phyloP scores from a whole-genome alignment of 2,113 vertebrate genomes.

The Danionella cerebrum region DNA sequence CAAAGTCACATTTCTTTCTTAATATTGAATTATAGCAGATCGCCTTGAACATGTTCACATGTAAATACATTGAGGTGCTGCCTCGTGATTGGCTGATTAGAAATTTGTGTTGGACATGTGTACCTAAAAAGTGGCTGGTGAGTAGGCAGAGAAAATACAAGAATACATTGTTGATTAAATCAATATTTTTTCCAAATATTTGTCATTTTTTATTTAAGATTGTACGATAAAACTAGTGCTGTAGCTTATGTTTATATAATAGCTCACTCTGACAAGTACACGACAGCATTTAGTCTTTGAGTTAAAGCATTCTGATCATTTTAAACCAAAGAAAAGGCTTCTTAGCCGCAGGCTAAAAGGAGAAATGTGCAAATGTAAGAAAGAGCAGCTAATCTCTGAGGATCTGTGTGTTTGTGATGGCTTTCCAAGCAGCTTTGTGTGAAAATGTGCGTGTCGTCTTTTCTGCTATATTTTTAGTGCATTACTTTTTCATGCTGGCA shows the following conservation, averaged over 20 bases:
- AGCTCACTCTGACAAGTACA: not conserved
- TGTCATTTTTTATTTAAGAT: too few species aligned
- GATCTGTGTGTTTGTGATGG: not conserved
- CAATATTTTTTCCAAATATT: too few species aligned
- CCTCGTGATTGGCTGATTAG: too few species aligned
- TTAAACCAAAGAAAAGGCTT: not conserved
- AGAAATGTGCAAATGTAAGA: not conserved
- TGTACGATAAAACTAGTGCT: too few species aligned
- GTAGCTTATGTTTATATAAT: not conserved
- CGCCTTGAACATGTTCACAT: too few species aligned
- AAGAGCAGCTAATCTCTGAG: not conserved
- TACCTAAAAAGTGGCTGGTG: too few species aligned
- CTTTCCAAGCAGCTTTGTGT: not conserved
- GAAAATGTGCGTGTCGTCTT: not conserved
- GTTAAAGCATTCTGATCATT: not conserved
- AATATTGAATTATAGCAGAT: too few species aligned
- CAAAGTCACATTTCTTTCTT: too few species aligned
- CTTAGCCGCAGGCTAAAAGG: not conserved
- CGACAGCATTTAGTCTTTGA: not conserved
- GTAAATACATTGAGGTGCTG: too few species aligned
- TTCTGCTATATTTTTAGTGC: constrained; percentile 11
- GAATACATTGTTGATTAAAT: too few species aligned
- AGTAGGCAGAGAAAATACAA: too few species aligned
- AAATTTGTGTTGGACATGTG: too few species aligned
- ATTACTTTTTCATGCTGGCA: constrained; percentile 18